Percentiles rank a stretch among this genome's conserved stretches.
phyloP scores from a whole-genome alignment of 1,140 invertebrate genomes.

The Papilio polyxenes region DNA sequence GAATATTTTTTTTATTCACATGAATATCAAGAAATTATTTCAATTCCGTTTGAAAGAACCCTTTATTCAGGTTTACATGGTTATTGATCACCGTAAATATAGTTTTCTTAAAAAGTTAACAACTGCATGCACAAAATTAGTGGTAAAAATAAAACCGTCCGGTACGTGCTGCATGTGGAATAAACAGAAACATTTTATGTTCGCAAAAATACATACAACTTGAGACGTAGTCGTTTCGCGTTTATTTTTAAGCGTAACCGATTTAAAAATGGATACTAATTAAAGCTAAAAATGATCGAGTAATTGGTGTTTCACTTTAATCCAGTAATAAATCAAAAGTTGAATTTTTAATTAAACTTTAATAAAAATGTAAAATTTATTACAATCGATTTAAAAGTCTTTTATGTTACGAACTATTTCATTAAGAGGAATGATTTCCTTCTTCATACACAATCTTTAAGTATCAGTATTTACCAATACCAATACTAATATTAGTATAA shows the following conservation, averaged over 20 bases:
- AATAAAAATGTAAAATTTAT: no score
- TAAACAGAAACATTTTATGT: slow-evolving; percentile 14
- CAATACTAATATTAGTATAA: no score
- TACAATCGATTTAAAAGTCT: no score
- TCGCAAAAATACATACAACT: slow-evolving; percentile 18
- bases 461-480: no score
- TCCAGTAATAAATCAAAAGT: not conserved
- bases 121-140: not conserved
- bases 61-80: not conserved
- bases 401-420: no score
- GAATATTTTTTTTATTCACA: no score
- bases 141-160: slow-evolving; percentile 6
- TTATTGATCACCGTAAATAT: not conserved
- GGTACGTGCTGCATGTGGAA: slow-evolving; percentile 17
- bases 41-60: no score
- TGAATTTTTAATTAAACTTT: not conserved
- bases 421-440: no score
- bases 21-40: no score
- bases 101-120: not conserved
- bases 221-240: not conserved
- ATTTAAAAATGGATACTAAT: slow-evolving; percentile 13
- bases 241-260: slow-evolving; percentile 11
- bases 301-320: not conserved
- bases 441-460: no score
- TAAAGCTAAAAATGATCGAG: not conserved